Percentiles rank a stretch among this genome's conserved stretches.
phyloP scores from a whole-genome alignment of 2,113 vertebrate species.

The Rallus limicola region DNA sequence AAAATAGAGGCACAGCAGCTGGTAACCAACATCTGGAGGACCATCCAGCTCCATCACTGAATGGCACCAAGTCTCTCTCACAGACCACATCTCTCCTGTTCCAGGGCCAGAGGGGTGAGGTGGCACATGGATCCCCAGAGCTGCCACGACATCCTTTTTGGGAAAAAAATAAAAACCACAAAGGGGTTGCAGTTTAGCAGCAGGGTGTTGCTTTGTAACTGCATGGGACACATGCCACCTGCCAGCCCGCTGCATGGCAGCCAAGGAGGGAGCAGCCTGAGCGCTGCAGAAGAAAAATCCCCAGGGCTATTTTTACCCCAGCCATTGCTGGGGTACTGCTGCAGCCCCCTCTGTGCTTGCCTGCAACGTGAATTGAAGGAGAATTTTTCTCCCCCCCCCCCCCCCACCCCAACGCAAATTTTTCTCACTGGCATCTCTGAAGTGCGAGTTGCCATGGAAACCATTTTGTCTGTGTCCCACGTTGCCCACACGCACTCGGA shows the following conservation, averaged over 20 bases:
- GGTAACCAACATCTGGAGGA: background rate
- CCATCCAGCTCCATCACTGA: background rate
- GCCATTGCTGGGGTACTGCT: background rate
- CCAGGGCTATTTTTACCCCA: background rate
- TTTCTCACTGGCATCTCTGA: conserved; percentile 56
- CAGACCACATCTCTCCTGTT: fast-evolving
- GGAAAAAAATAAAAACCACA: background rate
- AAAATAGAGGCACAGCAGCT: background rate
- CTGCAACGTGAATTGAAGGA: conserved; percentile 5
- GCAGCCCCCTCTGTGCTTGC: conserved; percentile 5
- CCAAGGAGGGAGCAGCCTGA: background rate
- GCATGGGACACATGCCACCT: background rate
- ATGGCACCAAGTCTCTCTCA: background rate
- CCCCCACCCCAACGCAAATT: conserved; percentile 52
- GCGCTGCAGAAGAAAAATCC: background rate
- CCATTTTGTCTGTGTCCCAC: conserved; percentile 63
- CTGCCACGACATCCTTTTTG: background rate
- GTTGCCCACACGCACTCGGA: conserved; percentile 48
- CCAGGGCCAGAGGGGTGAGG: background rate
- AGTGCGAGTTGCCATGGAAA: conserved; percentile 69
- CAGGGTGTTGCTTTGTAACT: background rate
- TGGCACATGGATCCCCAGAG: background rate
- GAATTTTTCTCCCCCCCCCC: conserved; percentile 20
- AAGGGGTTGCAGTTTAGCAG: background rate
- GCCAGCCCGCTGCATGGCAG: background rate